Base-by-base conservation (phyloP, 2,888 invertebrate genomes). In the Liodrosophila aerea region DNA sequence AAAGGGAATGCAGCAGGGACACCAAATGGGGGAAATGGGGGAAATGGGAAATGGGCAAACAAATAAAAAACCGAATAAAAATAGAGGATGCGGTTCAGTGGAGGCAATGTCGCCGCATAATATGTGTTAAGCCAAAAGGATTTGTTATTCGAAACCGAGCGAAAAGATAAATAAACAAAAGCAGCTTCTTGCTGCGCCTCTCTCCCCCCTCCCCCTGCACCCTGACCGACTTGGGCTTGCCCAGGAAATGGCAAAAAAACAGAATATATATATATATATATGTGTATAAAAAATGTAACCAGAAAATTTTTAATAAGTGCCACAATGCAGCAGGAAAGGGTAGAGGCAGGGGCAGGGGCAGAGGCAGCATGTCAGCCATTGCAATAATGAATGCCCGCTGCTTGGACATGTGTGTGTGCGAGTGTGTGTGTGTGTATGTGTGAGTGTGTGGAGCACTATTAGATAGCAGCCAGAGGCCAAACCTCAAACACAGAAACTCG, bases 91-190 rank as follows among this genome's bases (percentile, higher is more conserved):
- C 12, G 34, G 41, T 51, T 58, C 36, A 18, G 31, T 47, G 29
- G 64, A 40, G 62, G 53, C 63, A 54, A 66, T 66, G 73, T 63
- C 62, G 67, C 76, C 73, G 72, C 69, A 82, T 85, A 85, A 83
- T 81, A 85, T 81, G 81, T 84, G 80, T 81, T 82, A 80, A 80
- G 78, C 85, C 80, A 80, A 85, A 85, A 85, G 83, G 85, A 81
- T 81, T 85, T 81, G 85, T 82, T 81, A 85, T 85, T 82, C 73
- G 83, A 81, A 82, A 82, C 85, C 80, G 69, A 85, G 81, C 85
- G 80, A 78, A 81, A 73, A 82, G 85, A 81, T 85, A 81, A 85
- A 81, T 81, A 81, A 81, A 81, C 85, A 85, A 81, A 81, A 73
- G 80, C 73, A 66, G 66, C 66, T 73, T 71, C 67, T 73, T 58